Evolutionary conservation across 1,140 invertebrate species (phyloP), one percentile per base, ranked within the genome.

Genomic region (Bombyx mori): DNA sequence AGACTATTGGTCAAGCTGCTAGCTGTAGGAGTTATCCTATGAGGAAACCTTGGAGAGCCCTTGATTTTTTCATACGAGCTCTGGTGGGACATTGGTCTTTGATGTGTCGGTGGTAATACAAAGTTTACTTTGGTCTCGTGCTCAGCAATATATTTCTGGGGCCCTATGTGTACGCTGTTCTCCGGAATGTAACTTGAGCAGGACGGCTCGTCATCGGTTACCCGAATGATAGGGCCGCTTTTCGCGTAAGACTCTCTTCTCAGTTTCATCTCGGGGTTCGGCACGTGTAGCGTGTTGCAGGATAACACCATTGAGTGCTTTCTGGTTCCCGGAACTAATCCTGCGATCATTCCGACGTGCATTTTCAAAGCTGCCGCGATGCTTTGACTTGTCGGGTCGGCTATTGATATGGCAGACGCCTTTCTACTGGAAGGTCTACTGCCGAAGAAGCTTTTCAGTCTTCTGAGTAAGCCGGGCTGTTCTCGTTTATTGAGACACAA

Each of bases 311-410:
- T 85, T 18, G 86, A 87, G 58, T 85, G 82, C 60, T 86, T 88
- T 58, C 91, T 90, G 46, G 90, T 88, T 9, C 90, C 90, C 12
- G 92, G 92, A 51, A 93, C 90, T 7, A 93, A 80, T 18, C 92
- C 91, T 42, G 92, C 91, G 26, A 94, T 91, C 74, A 93, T 91
- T 1, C 92, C 92, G 74, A 93, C 92, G 68, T 94, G 92, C 54
- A 92, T 89, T 73, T 90, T 91, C 18, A 93, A 79, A 42, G 92
- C 92, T 7, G 92, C 91, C 45, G 92, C 92, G 7, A 94, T 91
- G 42, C 92, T 91, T 68, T 88, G 79, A 12, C 89, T 89, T 3
- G 79, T 86, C 26, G 86, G 88, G 70, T 90, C 90, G 0, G 90
- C 88, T 70, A 92, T 90, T 5, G 91, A 92, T 51, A 91, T 90